Percentiles rank a stretch among this genome's conserved stretches.
phyloP scores from a whole-genome alignment of 2,797 vertebrate species.

The Molossus alvarezi region DNA sequence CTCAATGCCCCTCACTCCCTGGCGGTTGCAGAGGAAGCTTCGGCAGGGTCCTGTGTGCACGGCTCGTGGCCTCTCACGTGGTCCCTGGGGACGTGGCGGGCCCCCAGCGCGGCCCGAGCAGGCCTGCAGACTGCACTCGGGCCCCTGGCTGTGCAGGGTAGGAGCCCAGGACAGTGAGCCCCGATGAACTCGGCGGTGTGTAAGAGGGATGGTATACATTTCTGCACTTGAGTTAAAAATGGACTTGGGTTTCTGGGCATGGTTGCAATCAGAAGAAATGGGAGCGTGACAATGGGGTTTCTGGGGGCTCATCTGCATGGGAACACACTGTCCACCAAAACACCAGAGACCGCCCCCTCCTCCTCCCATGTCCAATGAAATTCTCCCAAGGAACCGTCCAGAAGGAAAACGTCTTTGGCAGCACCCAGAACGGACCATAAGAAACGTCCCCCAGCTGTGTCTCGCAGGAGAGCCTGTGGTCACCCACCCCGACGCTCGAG shows the following conservation, averaged over 20 bases:
- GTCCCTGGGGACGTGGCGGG: accelerated
- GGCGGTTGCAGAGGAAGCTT: neutral
- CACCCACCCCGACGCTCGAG: neutral
- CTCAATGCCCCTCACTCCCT: neutral
- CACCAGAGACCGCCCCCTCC: neutral
- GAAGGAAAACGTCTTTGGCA: neutral
- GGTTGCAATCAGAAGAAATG: neutral
- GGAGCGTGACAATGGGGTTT: neutral
- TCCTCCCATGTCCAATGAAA: accelerated
- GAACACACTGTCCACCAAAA: neutral
- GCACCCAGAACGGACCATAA: neutral
- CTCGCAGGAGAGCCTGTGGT: neutral
- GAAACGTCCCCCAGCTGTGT: neutral
- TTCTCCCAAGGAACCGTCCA: neutral
- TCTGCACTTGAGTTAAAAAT: neutral
- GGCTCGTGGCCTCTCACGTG: accelerated
- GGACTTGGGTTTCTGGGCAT: neutral
- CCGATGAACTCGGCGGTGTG: neutral
- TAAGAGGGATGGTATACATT: neutral
- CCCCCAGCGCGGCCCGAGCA: neutral
- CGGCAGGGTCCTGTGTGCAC: accelerated
- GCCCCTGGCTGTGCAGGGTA: accelerated
- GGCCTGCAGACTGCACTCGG: accelerated
- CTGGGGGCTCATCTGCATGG: neutral
- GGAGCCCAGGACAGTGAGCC: neutral